Evolutionary conservation across 2,888 invertebrate species (phyloP).

Genomic region (Acleris sparsana): DNA sequence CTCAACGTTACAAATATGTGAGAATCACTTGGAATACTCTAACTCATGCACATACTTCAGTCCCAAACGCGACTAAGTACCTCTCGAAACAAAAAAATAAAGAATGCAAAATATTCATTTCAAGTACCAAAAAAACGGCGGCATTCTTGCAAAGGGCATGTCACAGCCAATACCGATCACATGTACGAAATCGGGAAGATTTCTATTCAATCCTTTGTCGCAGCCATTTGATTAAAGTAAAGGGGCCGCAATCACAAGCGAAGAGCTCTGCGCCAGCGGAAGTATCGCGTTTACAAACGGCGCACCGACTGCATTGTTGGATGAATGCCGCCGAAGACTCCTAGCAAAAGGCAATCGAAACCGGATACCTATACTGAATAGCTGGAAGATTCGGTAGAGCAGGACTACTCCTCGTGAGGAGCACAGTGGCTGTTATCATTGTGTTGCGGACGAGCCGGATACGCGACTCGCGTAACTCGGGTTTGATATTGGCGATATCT

Average conservation of each 20-base stretch:
- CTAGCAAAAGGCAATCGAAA: conserved; percentile 68
- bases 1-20: conserved; percentile 37
- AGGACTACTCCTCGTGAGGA: conserved; percentile 13
- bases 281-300: conserved; percentile 83
- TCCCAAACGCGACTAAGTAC: conserved; percentile 16
- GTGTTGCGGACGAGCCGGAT: conserved; percentile 19
- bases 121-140: conserved; percentile 61
- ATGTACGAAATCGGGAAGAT: conserved; percentile 74
- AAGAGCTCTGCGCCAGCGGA: conserved; percentile 74
- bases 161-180: conserved; percentile 75
- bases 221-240: conserved; percentile 81
- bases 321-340: conserved; percentile 50
- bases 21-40: conserved; percentile 40
- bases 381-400: conserved; percentile 20
- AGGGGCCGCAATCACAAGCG: conserved; percentile 79
- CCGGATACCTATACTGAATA: conserved; percentile 58
- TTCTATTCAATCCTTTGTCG: conserved; percentile 82
- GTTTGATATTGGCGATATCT: conserved; percentile 9
- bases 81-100: background rate
- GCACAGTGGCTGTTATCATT: conserved; percentile 17
- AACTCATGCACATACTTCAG: conserved; percentile 45
- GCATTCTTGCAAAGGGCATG: conserved; percentile 64
- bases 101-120: conserved; percentile 16
- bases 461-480: background rate
- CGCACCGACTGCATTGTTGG: conserved; percentile 76